Evolutionary conservation across 2,888 invertebrate genomes (phyloP).

Genomic region (Antheraea assamensis): DNA sequence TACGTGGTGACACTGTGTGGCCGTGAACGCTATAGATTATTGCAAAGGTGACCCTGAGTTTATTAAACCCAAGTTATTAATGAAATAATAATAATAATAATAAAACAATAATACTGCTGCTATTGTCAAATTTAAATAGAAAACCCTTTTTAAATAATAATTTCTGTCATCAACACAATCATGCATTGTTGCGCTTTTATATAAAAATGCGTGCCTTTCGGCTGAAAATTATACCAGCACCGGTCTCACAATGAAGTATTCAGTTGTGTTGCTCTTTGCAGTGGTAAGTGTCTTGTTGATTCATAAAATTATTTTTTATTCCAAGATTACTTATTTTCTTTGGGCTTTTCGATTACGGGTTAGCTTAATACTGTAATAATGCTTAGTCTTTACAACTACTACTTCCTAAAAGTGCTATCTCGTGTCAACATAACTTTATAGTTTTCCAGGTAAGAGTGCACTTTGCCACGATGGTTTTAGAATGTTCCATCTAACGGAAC

Average conservation of each 20-base stretch:
- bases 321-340: no score
- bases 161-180: not conserved
- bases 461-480: no score
- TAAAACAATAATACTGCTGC: not conserved
- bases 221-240: not conserved
- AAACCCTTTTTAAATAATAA: not conserved
- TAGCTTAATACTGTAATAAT: no score
- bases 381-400: no score
- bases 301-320: not conserved
- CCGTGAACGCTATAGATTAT: not conserved
- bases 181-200: not conserved
- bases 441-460: no score
- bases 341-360: no score
- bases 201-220: not conserved
- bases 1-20: not conserved
- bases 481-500: no score
- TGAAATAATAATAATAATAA: constrained; percentile 3
- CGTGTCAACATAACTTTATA: no score
- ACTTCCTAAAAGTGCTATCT: no score
- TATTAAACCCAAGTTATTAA: not conserved
- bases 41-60: not conserved
- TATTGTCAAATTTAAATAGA: not conserved
- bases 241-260: constrained; percentile 5
- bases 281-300: not conserved
- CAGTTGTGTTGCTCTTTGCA: constrained; percentile 1